Evolutionary conservation across 2,888 invertebrate genomes (phyloP), one percentile per base, ranked within the genome.

Genomic region (Drosophila neotestacea): DNA sequence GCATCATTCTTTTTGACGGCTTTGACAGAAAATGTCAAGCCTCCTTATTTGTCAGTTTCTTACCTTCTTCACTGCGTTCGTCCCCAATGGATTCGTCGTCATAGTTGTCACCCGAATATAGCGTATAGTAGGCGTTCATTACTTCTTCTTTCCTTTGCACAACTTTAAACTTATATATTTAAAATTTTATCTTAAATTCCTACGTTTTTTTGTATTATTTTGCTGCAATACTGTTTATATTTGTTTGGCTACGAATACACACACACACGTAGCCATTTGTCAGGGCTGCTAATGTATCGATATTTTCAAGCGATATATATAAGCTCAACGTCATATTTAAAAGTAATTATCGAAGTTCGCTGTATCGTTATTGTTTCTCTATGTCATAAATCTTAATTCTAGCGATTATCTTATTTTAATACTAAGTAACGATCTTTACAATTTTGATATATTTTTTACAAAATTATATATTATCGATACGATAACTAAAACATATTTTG

Each of bases 1-100:
- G 41, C 32, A 32, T 32, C 32, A 1, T n/a, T 39, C n/a, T 16
- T 10, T n/a, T 11, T 36, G 38, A 9, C 32, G 32, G 38, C n/a
- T n/a, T 38, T 38, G 38, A 52, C 52, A 39, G 13, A 9, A 39
- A 28, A 28, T 13, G 28, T 9, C 9, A 39, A 28, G 42, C 42
- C 9, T 34, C 32, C 28, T 4, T n/a, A 10, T 48, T 13, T 60
- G 22, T 22, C 22, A 22, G 22, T 22, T 60, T 56, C 70, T 71
- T 71, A 86, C 85, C 85, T 81, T 85, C 85, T 59, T 88, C 85
- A 52, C 88, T 85, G 42, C 88, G 85, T 39, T 85, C 85, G 34
- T 85, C 85, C 1, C 85, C 86, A 38, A 88, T 85, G 10, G 85
- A 85, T 58, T 85, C 85, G 41, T 85, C 85, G 30, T 85, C 85